phyloP scores from a whole-genome alignment of 2,113 vertebrate genomes.

The Bolborhynchus lineola region DNA sequence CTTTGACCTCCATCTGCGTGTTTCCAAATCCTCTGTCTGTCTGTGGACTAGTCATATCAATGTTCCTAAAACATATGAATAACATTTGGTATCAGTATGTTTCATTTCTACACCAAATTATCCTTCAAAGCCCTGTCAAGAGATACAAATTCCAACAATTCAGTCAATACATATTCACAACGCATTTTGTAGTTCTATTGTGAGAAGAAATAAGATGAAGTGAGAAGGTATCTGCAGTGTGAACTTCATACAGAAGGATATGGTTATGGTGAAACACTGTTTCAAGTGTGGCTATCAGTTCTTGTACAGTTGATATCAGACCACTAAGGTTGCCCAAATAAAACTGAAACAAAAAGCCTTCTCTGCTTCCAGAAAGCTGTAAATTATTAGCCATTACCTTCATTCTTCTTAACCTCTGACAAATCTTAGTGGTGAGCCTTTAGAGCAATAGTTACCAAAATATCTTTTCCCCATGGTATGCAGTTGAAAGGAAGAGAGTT shows the following conservation, averaged over 20 bases:
- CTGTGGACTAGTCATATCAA: neutral
- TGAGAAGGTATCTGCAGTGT: neutral
- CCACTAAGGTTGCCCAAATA: neutral
- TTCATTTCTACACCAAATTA: neutral
- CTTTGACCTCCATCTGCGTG: neutral
- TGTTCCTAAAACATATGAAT: neutral
- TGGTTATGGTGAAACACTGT: neutral
- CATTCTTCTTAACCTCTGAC: neutral
- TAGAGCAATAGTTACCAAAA: neutral
- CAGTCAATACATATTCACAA: neutral
- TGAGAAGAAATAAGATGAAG: neutral
- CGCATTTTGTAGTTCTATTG: neutral
- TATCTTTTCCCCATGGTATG: neutral
- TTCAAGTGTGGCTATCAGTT: neutral
- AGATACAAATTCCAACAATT: neutral
- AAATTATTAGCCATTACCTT: neutral
- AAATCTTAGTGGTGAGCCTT: neutral
- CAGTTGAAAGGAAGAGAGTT: neutral
- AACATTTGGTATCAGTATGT: neutral
- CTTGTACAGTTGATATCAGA: neutral
- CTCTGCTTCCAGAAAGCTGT: neutral
- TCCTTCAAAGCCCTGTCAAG: neutral
- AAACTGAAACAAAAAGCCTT: neutral
- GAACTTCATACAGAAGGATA: neutral
- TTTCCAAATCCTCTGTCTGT: neutral